Percentiles rank a stretch among this genome's conserved stretches.
phyloP scores from a whole-genome alignment of 2,113 vertebrate species.

The Sitta europaea region DNA sequence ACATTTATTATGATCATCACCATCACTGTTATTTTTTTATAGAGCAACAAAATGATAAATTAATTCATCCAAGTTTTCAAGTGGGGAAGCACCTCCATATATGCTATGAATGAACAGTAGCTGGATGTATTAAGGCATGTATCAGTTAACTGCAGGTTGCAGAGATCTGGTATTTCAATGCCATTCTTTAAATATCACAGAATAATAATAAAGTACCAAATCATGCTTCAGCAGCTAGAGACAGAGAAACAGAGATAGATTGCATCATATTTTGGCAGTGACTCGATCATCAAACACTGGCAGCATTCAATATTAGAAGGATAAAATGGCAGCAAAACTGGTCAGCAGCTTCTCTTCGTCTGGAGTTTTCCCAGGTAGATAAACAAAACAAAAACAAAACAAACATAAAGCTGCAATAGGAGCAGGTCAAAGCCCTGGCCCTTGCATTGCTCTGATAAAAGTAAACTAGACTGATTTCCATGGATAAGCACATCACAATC shows the following conservation, averaged over 20 bases:
- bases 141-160: constrained; percentile 38
- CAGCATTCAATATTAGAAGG: constrained; percentile 66
- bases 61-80: constrained; percentile 22
- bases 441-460: constrained; percentile 80
- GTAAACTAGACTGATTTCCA: constrained; percentile 70
- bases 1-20: neutral
- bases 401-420: constrained; percentile 69
- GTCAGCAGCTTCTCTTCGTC: constrained; percentile 77
- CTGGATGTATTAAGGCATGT: neutral
- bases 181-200: constrained; percentile 58
- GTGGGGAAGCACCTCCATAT: constrained; percentile 41
- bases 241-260: constrained; percentile 29
- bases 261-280: constrained; percentile 68
- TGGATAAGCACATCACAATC: constrained; percentile 55
- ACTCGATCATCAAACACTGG: constrained; percentile 63
- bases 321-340: constrained; percentile 76
- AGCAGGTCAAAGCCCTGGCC: constrained; percentile 52
- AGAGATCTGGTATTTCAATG: constrained; percentile 56
- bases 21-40: constrained; percentile 22
- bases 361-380: constrained; percentile 74
- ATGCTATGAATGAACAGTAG: constrained; percentile 18
- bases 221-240: constrained; percentile 72
- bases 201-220: constrained; percentile 64
- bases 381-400: constrained; percentile 59
- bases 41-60: constrained; percentile 47